A percentile compares a stretch with the other conserved stretches of the same genome.
phyloP scores from a whole-genome alignment of 2,888 invertebrate species.

The Malacosoma neustria region DNA sequence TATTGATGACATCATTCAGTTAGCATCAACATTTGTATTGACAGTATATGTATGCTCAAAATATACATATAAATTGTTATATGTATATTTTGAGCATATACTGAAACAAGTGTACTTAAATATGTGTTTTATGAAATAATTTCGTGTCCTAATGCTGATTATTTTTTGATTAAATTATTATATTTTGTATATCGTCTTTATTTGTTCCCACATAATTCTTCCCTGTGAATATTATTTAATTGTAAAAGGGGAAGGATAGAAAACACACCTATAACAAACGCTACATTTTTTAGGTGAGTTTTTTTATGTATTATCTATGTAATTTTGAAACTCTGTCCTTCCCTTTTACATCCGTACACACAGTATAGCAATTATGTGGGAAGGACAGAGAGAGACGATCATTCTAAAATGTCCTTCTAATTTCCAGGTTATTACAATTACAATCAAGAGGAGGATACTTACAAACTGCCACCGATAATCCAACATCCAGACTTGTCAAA shows the following conservation, averaged over 20 bases:
- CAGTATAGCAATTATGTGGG: slow-evolving; percentile 40
- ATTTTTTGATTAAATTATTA: slow-evolving; percentile 46
- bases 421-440: slow-evolving; percentile 54
- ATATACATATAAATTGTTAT: too few relatives aligned
- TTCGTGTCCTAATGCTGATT: too few relatives aligned
- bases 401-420: slow-evolving; percentile 5
- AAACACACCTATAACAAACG: slow-evolving; percentile 62
- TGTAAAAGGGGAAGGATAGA: slow-evolving; percentile 61
- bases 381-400: slow-evolving; percentile 50
- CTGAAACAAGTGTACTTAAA: too few relatives aligned
- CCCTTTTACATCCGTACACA: slow-evolving; percentile 43
- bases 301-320: slow-evolving; percentile 30
- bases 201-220: slow-evolving; percentile 49
- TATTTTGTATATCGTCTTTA: slow-evolving; percentile 36
- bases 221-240: slow-evolving; percentile 26
- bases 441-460: slow-evolving; percentile 35
- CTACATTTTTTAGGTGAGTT: slow-evolving; percentile 69
- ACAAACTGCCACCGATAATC: slow-evolving; percentile 40
- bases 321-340: slow-evolving; percentile 75
- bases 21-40: too few relatives aligned
- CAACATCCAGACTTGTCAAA: slow-evolving; percentile 44
- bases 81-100: too few relatives aligned
- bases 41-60: too few relatives aligned
- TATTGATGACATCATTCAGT: too few relatives aligned
- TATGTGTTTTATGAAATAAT: too few relatives aligned